These are phyloP conservation scores for Polymixis lichenea DNA, from an alignment of 2,888 invertebrate genomes.

Conservation along the genomic window DNA sequence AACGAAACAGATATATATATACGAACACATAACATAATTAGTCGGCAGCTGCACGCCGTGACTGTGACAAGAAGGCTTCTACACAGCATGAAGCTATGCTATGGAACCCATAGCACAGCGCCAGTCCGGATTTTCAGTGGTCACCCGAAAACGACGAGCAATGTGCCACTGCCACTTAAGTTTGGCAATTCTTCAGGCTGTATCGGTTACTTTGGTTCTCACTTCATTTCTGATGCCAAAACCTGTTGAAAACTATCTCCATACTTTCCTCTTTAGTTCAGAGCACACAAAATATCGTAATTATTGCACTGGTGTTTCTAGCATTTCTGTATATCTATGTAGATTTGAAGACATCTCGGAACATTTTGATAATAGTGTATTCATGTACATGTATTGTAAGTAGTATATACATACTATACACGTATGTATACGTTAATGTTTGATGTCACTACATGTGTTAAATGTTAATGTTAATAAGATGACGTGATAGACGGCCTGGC, in stretches of 20 bases:
- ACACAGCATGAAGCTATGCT: no score
- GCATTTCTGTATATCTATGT: slow-evolving; percentile 4
- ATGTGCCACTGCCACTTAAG: no score
- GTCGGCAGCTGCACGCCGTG: no score
- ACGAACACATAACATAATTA: no score
- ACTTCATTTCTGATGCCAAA: no score
- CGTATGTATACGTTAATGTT: slow-evolving; percentile 34
- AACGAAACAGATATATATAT: no score
- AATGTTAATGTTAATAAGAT: slow-evolving; percentile 58
- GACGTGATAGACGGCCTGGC: slow-evolving; percentile 53
- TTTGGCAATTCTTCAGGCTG: no score
- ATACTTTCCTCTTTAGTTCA: background rate
- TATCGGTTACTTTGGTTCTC: no score
- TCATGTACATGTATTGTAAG: slow-evolving; percentile 16
- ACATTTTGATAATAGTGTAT: slow-evolving; percentile 40
- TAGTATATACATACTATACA: background rate
- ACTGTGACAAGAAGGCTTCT: no score
- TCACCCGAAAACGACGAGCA: no score
- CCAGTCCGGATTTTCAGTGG: no score
- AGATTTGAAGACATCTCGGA: background rate
- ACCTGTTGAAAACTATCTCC: background rate
- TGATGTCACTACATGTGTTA: slow-evolving; percentile 48
- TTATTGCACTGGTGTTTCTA: background rate
- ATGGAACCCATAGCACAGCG: no score
- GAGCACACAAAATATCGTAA: background rate